Evolutionary conservation across 2,113 vertebrate genomes (phyloP).

Genomic region (Mormoops blainvillei): DNA sequence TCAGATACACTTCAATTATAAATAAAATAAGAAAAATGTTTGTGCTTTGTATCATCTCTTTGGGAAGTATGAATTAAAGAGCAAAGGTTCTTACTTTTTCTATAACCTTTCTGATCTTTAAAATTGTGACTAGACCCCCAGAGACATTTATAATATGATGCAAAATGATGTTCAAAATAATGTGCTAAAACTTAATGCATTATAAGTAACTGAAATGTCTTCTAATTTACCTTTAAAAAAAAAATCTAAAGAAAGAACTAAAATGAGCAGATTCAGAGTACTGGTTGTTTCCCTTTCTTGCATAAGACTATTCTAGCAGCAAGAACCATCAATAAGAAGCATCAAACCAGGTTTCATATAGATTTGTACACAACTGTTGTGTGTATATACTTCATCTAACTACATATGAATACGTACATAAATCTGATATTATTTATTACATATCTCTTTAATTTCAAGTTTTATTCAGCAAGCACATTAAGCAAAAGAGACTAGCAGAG

Average conservation of each 20-base stretch:
- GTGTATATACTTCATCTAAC: background rate
- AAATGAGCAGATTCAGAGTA: background rate
- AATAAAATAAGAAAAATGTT: background rate
- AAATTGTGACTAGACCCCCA: conserved; percentile 3
- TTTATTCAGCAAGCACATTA: background rate
- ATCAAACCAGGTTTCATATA: background rate
- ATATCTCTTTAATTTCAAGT: background rate
- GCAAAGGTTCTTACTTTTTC: background rate
- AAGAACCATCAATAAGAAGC: background rate
- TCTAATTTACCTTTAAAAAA: background rate
- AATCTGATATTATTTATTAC: background rate
- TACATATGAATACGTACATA: background rate
- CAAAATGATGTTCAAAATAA: background rate
- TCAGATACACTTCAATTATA: background rate
- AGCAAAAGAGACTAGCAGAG: background rate
- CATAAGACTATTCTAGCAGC: background rate
- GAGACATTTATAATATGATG: background rate
- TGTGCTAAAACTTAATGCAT: background rate
- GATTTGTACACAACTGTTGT: background rate
- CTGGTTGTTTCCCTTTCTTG: background rate
- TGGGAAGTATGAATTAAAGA: background rate
- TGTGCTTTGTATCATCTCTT: background rate
- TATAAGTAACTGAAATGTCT: background rate
- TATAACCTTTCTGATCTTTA: background rate
- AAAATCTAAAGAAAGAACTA: background rate